A percentile compares a stretch with the other conserved stretches of the same genome.
Evolutionary conservation across 2,797 vertebrate species (phyloP).

Genomic region (Urophycis tenuis): DNA sequence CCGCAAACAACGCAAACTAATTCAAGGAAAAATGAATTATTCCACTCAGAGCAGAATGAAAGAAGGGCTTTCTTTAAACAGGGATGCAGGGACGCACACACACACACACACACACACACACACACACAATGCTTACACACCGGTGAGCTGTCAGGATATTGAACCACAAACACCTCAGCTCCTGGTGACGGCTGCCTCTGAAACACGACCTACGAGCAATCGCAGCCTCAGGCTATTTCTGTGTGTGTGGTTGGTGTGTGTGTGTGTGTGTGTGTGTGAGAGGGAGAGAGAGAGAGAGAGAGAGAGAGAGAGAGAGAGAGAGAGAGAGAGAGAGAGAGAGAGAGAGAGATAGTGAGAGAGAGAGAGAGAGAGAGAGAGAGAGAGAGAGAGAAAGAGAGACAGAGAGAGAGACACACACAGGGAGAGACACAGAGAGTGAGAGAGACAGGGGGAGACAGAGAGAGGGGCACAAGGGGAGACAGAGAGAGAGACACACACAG

Average conservation of each 20-base stretch:
- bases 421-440: no score
- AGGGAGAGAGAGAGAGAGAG: no score
- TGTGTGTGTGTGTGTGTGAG: slow-evolving; percentile 11
- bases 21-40: slow-evolving; percentile 54
- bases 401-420: no score
- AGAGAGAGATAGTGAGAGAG: no score
- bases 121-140: slow-evolving; percentile 31
- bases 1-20: slow-evolving; percentile 35
- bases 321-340: no score
- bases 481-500: no score
- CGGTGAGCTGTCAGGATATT: slow-evolving; percentile 56
- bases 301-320: no score
- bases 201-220: slow-evolving; percentile 64
- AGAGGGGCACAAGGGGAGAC: no score
- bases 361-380: no score
- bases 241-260: slow-evolving; percentile 37
- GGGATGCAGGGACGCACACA: slow-evolving; percentile 48
- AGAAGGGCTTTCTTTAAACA: slow-evolving; percentile 50
- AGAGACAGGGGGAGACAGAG: no score
- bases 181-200: slow-evolving; percentile 58
- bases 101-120: background rate
- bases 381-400: no score
- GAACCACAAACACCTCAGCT: slow-evolving; percentile 60
- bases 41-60: slow-evolving; percentile 47
- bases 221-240: slow-evolving; percentile 66